Evolutionary conservation across 2,888 invertebrate genomes (phyloP), one percentile per base, ranked within the genome.

Genomic region (Cerastoderma edule): DNA sequence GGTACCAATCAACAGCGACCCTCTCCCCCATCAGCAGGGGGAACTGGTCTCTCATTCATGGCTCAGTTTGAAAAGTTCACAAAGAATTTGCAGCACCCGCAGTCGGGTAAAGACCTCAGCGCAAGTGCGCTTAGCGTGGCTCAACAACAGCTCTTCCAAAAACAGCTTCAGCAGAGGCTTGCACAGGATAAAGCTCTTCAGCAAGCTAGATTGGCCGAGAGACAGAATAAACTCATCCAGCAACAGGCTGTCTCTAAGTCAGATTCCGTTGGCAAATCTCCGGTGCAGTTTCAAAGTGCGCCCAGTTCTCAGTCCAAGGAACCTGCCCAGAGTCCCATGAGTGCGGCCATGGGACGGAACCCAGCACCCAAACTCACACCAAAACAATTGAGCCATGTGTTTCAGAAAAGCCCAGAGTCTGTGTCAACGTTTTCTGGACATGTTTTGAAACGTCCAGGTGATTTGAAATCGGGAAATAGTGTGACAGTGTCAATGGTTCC

Each of bases 1-100:
- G 28, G 53, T 44, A 66, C 65, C 24, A 39, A 22, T 32, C 44
- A 46, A 13, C 67, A 44, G 16, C 44, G 32, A 46, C 70, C 60
- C 64, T 77, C 74, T 10, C 48, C 48, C 1, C 8, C 67, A 32
- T 16, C 6, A 33, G 50, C 50, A 3, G 19, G 19, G 22, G 32
- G 67, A 1, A 8, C 54, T 63, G n/a, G 74, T 65, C 56, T 68
- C 72, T 4, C 57, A n/a, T 87, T 74, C 63, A 64, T 84, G 65
- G 79, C 83, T 30, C 84, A 85, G 71, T 87, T 83, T 83, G 80
- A 84, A 65, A 85, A 85, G 57, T 84, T 66, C 50, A 48, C 54
- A 32, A 54, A 50, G 27, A 44, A n/a, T 30, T 27, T 28, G n/a
- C 16, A 19, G 22, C 32, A 16, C 22, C 39, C 19, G 24, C 22